phyloP scores from a whole-genome alignment of 2,797 vertebrate genomes.

The Malacoraja senta region DNA sequence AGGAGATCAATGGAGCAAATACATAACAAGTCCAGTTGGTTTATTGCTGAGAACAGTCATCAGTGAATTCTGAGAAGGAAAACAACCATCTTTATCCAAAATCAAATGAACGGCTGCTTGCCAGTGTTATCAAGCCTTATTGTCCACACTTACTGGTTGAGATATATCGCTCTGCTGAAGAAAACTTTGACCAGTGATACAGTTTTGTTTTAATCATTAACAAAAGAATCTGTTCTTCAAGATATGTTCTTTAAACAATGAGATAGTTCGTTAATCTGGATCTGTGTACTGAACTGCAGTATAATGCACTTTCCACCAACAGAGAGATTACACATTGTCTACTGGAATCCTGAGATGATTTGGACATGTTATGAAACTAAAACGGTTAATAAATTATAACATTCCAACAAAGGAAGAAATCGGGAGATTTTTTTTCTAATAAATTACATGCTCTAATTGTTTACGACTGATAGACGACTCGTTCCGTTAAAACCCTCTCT shows the following conservation, averaged over 20 bases:
- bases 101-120: not conserved
- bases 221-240: constrained; percentile 13
- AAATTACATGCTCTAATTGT: not conserved
- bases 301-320: constrained; percentile 1
- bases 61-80: constrained; percentile 14
- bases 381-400: not conserved
- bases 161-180: not conserved
- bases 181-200: constrained; percentile 14
- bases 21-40: not conserved
- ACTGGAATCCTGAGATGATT: not conserved
- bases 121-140: not conserved
- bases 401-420: not conserved
- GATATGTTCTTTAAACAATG: constrained; percentile 17
- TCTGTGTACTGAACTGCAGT: not conserved
- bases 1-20: not conserved
- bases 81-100: constrained; percentile 6
- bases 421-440: not conserved
- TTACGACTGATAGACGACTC: not conserved
- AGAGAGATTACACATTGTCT: not conserved
- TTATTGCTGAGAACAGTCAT: not conserved
- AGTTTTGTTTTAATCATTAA: constrained; percentile 18
- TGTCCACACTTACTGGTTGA: not conserved
- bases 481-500: not conserved
- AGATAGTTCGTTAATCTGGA: not conserved
- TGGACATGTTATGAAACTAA: not conserved